Evolutionary conservation across 2,888 invertebrate species (phyloP).

Genomic region (Drymonia ruficornis): DNA sequence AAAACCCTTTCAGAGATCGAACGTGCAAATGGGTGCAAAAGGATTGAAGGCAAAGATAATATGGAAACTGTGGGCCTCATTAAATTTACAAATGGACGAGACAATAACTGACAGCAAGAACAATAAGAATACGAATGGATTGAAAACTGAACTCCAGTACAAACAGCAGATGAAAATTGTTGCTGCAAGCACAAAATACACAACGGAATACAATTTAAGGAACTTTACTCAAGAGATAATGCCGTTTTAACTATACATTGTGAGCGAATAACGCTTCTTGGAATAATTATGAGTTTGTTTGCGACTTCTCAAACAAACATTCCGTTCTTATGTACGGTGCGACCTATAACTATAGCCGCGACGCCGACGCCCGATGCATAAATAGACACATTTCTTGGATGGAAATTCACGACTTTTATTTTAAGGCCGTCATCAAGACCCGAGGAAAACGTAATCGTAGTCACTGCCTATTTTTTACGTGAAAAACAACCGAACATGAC

Average conservation of each 20-base stretch:
- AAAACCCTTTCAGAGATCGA: not conserved
- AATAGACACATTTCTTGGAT: conserved; percentile 78
- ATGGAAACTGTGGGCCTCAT: too few relatives aligned
- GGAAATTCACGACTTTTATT: conserved; percentile 72
- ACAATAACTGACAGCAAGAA: not conserved
- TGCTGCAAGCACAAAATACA: not conserved
- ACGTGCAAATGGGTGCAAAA: not conserved
- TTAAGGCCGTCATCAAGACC: conserved; percentile 52
- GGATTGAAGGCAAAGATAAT: too few relatives aligned
- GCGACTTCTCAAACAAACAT: conserved; percentile 78
- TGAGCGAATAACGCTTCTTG: conserved; percentile 60
- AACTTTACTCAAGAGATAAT: conserved; percentile 54
- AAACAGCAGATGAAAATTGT: not conserved
- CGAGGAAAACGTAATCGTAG: conserved; percentile 58
- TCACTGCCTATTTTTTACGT: conserved; percentile 59
- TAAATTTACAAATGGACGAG: too few relatives aligned
- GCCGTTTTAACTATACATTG: conserved; percentile 59
- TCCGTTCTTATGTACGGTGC: conserved; percentile 70
- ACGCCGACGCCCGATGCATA: conserved; percentile 73
- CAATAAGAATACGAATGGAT: not conserved
- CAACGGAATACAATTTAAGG: conserved; percentile 42
- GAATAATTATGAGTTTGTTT: conserved; percentile 76
- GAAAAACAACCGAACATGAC: conserved; percentile 51
- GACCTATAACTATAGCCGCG: conserved; percentile 64
- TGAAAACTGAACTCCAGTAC: not conserved